A percentile compares a stretch with the other conserved stretches of the same genome.
Evolutionary conservation across 2,113 vertebrate species (phyloP).

Genomic region (Malurus alboscapulatus): DNA sequence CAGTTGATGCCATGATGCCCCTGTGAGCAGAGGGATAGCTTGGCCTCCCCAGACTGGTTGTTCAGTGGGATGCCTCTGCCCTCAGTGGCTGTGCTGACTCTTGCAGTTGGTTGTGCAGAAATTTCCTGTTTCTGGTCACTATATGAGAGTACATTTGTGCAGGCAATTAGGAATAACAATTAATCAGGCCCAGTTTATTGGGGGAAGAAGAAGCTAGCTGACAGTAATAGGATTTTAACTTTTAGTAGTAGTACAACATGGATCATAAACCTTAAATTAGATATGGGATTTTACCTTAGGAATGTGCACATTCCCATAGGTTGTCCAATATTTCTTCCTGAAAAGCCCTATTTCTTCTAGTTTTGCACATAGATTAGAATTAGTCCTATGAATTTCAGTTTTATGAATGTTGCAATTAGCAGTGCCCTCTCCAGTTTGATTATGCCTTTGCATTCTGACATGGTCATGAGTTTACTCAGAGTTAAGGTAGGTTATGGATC

Average conservation of each 20-base stretch:
- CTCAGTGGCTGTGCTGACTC: background rate
- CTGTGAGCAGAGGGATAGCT: background rate
- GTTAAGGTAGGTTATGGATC: background rate
- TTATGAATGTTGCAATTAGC: background rate
- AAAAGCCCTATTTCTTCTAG: background rate
- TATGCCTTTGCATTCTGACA: background rate
- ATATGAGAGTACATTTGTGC: background rate
- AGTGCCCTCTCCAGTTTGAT: background rate
- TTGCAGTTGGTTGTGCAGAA: background rate
- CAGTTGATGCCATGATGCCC: background rate
- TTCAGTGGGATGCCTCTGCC: background rate
- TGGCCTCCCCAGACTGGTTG: background rate
- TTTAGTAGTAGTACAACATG: background rate
- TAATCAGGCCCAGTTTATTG: background rate
- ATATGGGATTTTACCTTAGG: background rate
- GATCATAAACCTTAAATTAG: background rate
- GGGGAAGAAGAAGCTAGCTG: background rate
- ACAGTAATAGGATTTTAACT: background rate
- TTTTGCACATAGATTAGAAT: background rate
- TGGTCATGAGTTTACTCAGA: background rate
- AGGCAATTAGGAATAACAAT: background rate
- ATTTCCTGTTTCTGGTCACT: background rate
- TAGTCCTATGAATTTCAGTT: background rate
- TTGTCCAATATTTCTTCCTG: background rate
- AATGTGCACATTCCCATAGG: background rate